Conservation (phyloP, 2,113 vertebrate species). For the Paedocypris sp. region DNA sequence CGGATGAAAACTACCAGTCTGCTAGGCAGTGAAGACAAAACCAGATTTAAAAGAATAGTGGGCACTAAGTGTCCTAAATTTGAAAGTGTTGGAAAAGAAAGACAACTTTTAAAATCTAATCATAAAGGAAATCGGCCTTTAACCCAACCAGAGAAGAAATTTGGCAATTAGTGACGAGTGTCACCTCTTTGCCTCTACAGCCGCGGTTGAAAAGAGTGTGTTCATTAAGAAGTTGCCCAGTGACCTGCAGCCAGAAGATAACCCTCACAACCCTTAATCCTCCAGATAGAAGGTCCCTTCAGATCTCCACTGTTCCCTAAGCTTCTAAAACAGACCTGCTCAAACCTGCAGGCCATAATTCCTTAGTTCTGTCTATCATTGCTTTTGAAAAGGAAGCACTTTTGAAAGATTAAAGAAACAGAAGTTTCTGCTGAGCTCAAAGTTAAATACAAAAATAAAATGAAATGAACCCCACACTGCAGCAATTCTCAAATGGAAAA, state of each 20-base stretch:
- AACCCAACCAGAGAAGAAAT: conserved; percentile 35
- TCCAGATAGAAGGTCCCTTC: conserved; percentile 29
- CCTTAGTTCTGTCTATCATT: conserved; percentile 17
- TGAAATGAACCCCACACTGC: too few relatives aligned
- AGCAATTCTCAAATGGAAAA: not conserved
- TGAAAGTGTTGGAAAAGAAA: too few relatives aligned
- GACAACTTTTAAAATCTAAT: conserved; percentile 51
- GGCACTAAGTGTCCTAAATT: too few relatives aligned
- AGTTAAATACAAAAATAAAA: conserved; percentile 9
- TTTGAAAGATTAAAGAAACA: conserved; percentile 24
- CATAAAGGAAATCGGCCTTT: conserved; percentile 28
- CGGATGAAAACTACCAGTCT: too few relatives aligned
- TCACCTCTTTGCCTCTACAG: conserved; percentile 29
- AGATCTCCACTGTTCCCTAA: conserved; percentile 34
- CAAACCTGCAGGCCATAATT: conserved; percentile 32
- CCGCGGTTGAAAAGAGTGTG: conserved; percentile 38
- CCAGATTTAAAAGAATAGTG: conserved; percentile 18
- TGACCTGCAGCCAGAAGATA: conserved; percentile 50
- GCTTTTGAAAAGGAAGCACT: conserved; percentile 16
- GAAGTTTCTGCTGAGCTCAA: conserved; percentile 20
- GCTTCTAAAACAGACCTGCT: conserved; percentile 30
- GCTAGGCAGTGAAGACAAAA: too few relatives aligned
- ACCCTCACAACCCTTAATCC: conserved; percentile 44
- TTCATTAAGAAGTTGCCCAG: conserved; percentile 55
- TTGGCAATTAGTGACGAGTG: conserved; percentile 47